Evolutionary conservation across 2,113 vertebrate genomes (phyloP), one percentile per base, ranked within the genome.

Genomic region (Sclerurus mexicanus): DNA sequence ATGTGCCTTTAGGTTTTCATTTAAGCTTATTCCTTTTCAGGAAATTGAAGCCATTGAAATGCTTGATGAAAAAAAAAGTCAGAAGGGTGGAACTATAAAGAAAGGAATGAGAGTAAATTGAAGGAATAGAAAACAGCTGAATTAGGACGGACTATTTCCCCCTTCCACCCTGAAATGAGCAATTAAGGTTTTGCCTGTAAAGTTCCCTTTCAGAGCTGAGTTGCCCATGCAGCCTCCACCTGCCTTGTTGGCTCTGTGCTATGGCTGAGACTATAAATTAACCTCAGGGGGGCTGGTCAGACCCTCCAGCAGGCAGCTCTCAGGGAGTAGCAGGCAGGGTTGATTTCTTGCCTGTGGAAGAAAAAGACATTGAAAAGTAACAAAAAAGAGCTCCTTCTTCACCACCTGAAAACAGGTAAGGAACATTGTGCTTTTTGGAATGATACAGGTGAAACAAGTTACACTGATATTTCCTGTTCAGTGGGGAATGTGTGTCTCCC

Each of bases 361-460:
- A 24, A 56, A 37, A 69, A 11, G 1, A 6, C 0, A 4, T 7
- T 1, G 6, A 56, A 39, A 14, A 24, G 58, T 24, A 60, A 10
- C 14, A 58, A 46, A 20, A 2, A 16, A 19, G 40, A 72, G 4
- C 11, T 55, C 15, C 64, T 82, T 62, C 23, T 74, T 42, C 3
- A 7, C 15, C 18, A 21, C 21, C 25, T 31, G 22, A 22, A 7
- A 50, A 17, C 25, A 47, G 20, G 30, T 79, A 53, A 76, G 77
- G 39, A 50, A 35, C 19, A 40, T 35, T 49, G 1, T 79, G 14
- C 5, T 80, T 47, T 72, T 4, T 44, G 28, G 62, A 35, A 24
- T 35, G 3, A 9, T 2, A 7, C 1, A 1, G 12, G 5, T 6
- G 5, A 77, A 85, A 6, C 4, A 50, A 69, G 11, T 76, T 25